These are phyloP conservation scores for Agriopis leucophaearia DNA, from an alignment of 2,888 invertebrate species.

Conservation along the genomic window DNA sequence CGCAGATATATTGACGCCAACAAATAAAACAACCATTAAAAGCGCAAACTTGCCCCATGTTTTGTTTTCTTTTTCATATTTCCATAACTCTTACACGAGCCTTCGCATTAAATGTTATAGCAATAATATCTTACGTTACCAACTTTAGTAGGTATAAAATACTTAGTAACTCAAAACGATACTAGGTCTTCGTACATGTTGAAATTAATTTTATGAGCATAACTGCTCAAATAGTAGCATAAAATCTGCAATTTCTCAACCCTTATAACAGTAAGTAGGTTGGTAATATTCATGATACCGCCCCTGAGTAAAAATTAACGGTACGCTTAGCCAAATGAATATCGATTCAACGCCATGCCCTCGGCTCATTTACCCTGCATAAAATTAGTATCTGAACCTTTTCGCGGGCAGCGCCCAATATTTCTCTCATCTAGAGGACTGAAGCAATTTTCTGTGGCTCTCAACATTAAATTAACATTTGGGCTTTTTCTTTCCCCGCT, in stretches of 20 bases:
- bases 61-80: conserved; percentile 76
- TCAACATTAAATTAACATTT: conserved; percentile 85
- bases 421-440: conserved; percentile 78
- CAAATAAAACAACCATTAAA: conserved; percentile 82
- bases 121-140: conserved; percentile 55
- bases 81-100: conserved; percentile 57
- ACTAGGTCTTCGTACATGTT: not conserved
- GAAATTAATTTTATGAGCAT: conserved; percentile 21
- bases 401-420: conserved; percentile 72
- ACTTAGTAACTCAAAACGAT: conserved; percentile 5
- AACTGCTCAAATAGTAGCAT: conserved; percentile 16
- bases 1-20: conserved; percentile 78
- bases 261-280: conserved; percentile 59
- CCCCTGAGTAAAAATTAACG: conserved; percentile 73
- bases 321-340: conserved; percentile 78
- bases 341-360: conserved; percentile 74
- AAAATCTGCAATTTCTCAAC: conserved; percentile 38
- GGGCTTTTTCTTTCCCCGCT: conserved; percentile 79
- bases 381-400: conserved; percentile 81
- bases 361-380: conserved; percentile 81
- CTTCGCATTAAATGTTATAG: conserved; percentile 55
- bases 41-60: conserved; percentile 77
- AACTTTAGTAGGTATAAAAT: conserved; percentile 8
- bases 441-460: conserved; percentile 81
- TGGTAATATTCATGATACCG: conserved; percentile 73